Percentiles rank a stretch among this genome's conserved stretches.
Evolutionary conservation across 1,140 invertebrate species (phyloP).

Genomic region (Amphibalanus amphitrite): DNA sequence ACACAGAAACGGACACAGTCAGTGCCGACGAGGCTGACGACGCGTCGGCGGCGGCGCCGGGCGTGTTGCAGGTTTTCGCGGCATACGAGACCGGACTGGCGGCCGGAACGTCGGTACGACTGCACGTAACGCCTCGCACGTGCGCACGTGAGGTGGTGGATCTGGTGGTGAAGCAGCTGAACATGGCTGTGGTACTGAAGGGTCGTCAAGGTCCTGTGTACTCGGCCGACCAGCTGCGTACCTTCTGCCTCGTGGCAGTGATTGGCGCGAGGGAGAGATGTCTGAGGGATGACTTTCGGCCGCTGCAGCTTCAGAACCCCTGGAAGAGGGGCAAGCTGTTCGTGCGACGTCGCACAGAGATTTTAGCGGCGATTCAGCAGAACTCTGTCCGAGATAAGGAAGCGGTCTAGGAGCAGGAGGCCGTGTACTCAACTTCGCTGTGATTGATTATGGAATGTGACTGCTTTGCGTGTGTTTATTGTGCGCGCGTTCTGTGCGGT

Average conservation of each 20-base stretch:
- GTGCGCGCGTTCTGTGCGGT: no score
- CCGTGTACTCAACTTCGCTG: no score
- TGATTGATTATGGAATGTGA: no score
- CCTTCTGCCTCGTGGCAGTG: slow-evolving; percentile 85
- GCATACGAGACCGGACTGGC: slow-evolving; percentile 87
- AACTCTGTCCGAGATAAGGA: slow-evolving; percentile 21
- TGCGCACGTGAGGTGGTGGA: slow-evolving; percentile 84
- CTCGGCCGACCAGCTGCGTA: slow-evolving; percentile 37
- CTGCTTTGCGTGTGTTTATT: no score
- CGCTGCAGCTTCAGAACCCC: slow-evolving; percentile 77
- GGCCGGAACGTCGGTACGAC: slow-evolving; percentile 72
- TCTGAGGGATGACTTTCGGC: slow-evolving; percentile 79
- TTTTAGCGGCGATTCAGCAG: slow-evolving; percentile 68
- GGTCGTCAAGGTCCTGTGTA: slow-evolving; percentile 71
- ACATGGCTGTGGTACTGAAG: slow-evolving; percentile 75
- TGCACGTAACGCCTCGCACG: slow-evolving; percentile 76
- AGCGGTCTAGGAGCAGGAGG: no score
- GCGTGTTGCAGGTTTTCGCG: slow-evolving; percentile 57
- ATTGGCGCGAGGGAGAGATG: slow-evolving; percentile 81
- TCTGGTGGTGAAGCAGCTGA: slow-evolving; percentile 80
- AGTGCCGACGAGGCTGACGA: slow-evolving; percentile 4
- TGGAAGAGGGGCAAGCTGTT: slow-evolving; percentile 86
- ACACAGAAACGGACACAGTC: slow-evolving; percentile 17
- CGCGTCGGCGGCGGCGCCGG: slow-evolving; percentile 19
- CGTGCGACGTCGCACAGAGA: slow-evolving; percentile 71